Percentiles rank a stretch among this genome's conserved stretches.
These are phyloP conservation scores for Serilophus lunatus DNA, from an alignment of 2,113 vertebrate genomes.

Conservation along the genomic window DNA sequence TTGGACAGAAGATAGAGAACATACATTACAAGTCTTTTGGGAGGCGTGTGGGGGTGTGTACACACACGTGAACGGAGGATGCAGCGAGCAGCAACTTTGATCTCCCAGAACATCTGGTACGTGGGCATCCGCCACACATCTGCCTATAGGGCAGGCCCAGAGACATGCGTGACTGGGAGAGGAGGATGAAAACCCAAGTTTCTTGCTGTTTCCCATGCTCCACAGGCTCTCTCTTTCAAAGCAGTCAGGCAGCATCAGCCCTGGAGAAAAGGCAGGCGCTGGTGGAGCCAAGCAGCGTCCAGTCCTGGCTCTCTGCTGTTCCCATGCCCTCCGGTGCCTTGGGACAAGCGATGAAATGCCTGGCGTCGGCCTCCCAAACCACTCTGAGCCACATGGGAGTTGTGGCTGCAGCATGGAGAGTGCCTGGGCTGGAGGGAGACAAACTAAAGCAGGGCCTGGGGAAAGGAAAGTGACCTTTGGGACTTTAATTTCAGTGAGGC, in stretches of 20 bases:
- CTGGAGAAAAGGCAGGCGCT: accelerated
- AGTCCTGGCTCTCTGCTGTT: accelerated
- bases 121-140: not conserved
- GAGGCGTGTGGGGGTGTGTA: not conserved
- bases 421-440: not conserved
- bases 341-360: accelerated
- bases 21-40: not conserved
- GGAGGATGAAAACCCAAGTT: not conserved
- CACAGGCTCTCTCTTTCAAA: not conserved
- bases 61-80: accelerated
- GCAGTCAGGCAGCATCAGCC: not conserved
- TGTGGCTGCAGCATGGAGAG: accelerated
- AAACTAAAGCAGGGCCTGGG: not conserved
- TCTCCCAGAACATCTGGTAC: constrained; percentile 33
- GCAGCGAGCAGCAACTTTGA: not conserved
- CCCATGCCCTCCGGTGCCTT: accelerated
- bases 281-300: accelerated
- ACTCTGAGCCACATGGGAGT: accelerated
- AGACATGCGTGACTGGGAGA: not conserved
- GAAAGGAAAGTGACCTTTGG: not conserved
- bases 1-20: constrained; percentile 31
- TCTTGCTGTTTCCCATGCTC: not conserved
- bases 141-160: constrained; percentile 14
- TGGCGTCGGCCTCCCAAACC: accelerated
- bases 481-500: not conserved